Percentiles rank a stretch among this genome's conserved stretches.
These are phyloP conservation scores for Epizoanthus rinbou DNA, from an alignment of 92 coral and sea anemone genomes.

Conservation along the genomic window DNA sequence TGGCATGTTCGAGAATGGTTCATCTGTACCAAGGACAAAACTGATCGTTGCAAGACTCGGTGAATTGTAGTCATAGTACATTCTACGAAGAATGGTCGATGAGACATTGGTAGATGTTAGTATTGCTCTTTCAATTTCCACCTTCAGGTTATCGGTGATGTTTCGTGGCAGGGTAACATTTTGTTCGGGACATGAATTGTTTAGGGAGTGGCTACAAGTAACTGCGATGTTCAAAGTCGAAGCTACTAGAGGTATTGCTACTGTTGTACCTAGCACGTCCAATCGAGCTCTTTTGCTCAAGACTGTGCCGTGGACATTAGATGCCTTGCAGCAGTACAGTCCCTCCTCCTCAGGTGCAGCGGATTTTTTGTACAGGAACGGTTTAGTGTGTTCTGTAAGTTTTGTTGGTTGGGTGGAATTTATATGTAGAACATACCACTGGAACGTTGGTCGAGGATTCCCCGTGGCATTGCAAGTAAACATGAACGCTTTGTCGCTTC, in stretches of 20 bases:
- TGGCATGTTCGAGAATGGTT: slow-evolving; percentile 1
- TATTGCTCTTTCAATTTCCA: neutral
- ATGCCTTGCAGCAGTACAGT: slow-evolving; percentile 49
- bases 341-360: slow-evolving; percentile 34
- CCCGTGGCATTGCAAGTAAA: slow-evolving; percentile 54
- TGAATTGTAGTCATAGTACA: neutral
- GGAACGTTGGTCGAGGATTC: slow-evolving; percentile 42
- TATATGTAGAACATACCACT: slow-evolving; percentile 45
- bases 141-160: neutral
- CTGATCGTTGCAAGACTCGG: neutral
- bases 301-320: slow-evolving; percentile 35
- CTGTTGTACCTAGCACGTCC: slow-evolving; percentile 29
- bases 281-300: slow-evolving; percentile 51
- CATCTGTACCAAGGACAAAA: slow-evolving; percentile 16
- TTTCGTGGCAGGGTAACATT: neutral
- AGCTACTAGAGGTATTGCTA: slow-evolving; percentile 45
- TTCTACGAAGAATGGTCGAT: neutral
- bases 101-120: slow-evolving; percentile 4
- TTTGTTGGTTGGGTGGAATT: slow-evolving; percentile 6
- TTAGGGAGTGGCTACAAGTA: neutral
- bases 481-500: slow-evolving; percentile 11
- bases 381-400: slow-evolving; percentile 4
- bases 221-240: slow-evolving; percentile 5
- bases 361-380: slow-evolving; percentile 4
- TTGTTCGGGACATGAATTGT: neutral